Conservation (phyloP, 2,888 invertebrate genomes). For the Papilio elwesi region DNA sequence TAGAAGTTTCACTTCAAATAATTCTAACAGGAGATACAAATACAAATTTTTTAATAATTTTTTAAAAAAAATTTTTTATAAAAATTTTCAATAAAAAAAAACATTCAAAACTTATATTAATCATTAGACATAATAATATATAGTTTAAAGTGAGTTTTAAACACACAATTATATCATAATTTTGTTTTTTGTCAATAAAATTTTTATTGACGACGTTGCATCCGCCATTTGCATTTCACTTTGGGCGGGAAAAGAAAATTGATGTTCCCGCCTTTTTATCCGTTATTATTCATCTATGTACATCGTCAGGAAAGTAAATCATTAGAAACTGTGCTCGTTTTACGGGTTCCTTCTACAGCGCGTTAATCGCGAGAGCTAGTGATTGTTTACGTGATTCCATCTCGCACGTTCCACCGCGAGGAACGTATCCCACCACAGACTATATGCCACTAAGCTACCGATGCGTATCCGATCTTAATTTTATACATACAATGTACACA, state of each 20-base stretch:
- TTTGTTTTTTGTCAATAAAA: constrained; percentile 42
- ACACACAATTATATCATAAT: constrained; percentile 19
- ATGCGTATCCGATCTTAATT: constrained; percentile 21
- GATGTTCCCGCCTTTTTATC: constrained; percentile 60
- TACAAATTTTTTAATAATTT: too few relatives aligned
- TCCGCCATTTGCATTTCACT: constrained; percentile 71
- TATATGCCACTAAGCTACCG: constrained; percentile 23
- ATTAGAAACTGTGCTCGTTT: constrained; percentile 63
- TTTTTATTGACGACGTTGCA: constrained; percentile 48
- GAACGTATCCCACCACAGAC: constrained; percentile 32
- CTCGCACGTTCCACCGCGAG: constrained; percentile 28
- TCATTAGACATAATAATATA: too few relatives aligned
- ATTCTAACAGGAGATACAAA: too few relatives aligned
- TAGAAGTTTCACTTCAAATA: too few relatives aligned
- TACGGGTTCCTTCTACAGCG: constrained; percentile 49
- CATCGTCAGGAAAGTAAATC: constrained; percentile 64
- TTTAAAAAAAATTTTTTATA: too few relatives aligned
- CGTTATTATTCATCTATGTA: constrained; percentile 53
- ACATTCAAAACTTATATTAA: too few relatives aligned
- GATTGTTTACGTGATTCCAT: constrained; percentile 42
- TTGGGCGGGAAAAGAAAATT: constrained; percentile 69
- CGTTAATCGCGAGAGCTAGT: constrained; percentile 39
- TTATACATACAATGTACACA: constrained; percentile 2
- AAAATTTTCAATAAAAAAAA: too few relatives aligned
- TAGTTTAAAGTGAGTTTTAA: not conserved